Evolutionary conservation across 2,113 vertebrate species (phyloP).

Genomic region (Saccopteryx leptura): DNA sequence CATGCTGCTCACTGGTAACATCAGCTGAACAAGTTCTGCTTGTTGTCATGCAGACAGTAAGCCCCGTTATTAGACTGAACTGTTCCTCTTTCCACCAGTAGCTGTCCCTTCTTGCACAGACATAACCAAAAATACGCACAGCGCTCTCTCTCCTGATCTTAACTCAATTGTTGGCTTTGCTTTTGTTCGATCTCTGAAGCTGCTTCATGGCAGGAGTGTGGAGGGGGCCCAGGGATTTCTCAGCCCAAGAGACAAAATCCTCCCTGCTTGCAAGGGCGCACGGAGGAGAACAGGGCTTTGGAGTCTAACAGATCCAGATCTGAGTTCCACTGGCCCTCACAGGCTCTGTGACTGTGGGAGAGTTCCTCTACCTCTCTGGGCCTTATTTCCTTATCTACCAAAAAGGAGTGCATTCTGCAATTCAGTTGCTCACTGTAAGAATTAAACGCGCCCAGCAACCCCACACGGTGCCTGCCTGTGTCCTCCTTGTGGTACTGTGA

Average conservation of each 20-base stretch:
- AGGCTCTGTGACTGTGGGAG: neutral
- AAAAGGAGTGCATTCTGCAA: neutral
- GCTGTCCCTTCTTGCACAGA: neutral
- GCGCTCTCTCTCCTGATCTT: neutral
- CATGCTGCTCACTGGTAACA: neutral
- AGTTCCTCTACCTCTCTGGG: neutral
- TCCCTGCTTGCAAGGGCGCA: neutral
- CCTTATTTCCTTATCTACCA: neutral
- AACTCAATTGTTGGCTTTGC: neutral
- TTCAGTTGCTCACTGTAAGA: neutral
- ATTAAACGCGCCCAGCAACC: neutral
- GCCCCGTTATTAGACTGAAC: neutral
- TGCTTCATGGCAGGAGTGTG: conserved; percentile 1
- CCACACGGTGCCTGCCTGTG: rapidly evolving
- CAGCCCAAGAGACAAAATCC: neutral
- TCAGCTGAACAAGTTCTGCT: conserved; percentile 10
- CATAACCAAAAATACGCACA: neutral
- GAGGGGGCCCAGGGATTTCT: neutral
- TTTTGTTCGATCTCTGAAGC: conserved; percentile 27
- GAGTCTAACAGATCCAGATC: neutral
- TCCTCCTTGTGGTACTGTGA: neutral
- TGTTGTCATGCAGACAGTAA: neutral
- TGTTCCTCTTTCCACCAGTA: neutral
- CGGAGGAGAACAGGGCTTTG: neutral
- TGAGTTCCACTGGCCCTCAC: neutral